A percentile compares a stretch with the other conserved stretches of the same genome.
These are phyloP conservation scores for Hanleya hanleyi DNA, from an alignment of 2,888 invertebrate species.

Conservation along the genomic window DNA sequence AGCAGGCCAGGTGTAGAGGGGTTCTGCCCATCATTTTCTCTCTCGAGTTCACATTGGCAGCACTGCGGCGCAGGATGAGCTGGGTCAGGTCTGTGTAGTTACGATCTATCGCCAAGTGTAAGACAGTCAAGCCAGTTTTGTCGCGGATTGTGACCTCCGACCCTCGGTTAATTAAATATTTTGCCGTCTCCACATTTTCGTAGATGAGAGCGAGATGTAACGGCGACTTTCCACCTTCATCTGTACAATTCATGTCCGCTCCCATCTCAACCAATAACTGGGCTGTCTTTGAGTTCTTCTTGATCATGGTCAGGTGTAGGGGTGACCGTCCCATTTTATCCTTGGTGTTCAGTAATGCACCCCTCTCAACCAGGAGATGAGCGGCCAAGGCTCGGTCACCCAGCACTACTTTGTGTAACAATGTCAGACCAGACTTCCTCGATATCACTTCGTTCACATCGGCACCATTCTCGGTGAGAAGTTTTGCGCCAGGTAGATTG, in stretches of 20 bases:
- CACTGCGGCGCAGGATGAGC: slow-evolving; percentile 53
- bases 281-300: slow-evolving; percentile 47
- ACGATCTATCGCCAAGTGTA: slow-evolving; percentile 52
- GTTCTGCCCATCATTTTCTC: slow-evolving; percentile 60
- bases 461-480: slow-evolving; percentile 56
- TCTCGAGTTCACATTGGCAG: slow-evolving; percentile 55
- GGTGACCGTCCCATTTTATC: slow-evolving; percentile 52
- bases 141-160: slow-evolving; percentile 55
- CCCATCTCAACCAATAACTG: slow-evolving; percentile 47
- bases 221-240: slow-evolving; percentile 41
- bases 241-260: slow-evolving; percentile 49
- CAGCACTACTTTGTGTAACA: slow-evolving; percentile 57
- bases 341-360: slow-evolving; percentile 48
- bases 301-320: slow-evolving; percentile 54
- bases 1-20: slow-evolving; percentile 59
- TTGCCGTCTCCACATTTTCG: slow-evolving; percentile 49
- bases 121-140: slow-evolving; percentile 49
- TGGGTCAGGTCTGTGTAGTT: slow-evolving; percentile 50
- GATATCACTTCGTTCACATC: slow-evolving; percentile 54
- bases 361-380: slow-evolving; percentile 48
- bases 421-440: slow-evolving; percentile 47
- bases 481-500: slow-evolving; percentile 47
- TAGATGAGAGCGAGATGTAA: slow-evolving; percentile 51
- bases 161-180: slow-evolving; percentile 46
- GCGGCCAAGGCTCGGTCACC: slow-evolving; percentile 48